Percentiles rank a stretch among this genome's conserved stretches.
These are phyloP conservation scores for Drosophila virilis DNA, from an alignment of 1,140 invertebrate genomes.

Conservation along the genomic window DNA sequence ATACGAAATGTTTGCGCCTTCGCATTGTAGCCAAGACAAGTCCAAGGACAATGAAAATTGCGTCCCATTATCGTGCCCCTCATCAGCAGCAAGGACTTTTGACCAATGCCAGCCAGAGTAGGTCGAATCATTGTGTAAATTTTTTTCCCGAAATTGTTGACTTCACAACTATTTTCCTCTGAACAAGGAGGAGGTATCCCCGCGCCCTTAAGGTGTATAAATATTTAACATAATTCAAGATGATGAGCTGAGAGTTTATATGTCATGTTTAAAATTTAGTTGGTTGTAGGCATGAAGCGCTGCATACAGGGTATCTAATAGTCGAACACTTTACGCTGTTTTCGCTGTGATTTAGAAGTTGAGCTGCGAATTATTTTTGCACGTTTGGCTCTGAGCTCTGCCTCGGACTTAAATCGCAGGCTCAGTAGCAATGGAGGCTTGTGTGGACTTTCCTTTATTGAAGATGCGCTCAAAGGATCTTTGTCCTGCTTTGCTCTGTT, in stretches of 20 bases:
- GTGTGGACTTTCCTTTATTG: not conserved
- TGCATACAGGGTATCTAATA: not conserved
- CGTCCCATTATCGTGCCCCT: constrained; percentile 43
- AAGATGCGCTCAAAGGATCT: not conserved
- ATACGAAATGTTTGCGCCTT: constrained; percentile 59
- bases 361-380: not conserved
- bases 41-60: constrained; percentile 78
- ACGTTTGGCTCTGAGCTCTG: not conserved
- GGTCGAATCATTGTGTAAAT: constrained; percentile 21
- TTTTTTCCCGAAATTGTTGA: not conserved
- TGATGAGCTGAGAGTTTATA: too few relatives aligned
- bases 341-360: not conserved
- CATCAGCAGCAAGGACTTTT: constrained; percentile 41
- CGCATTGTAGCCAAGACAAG: constrained; percentile 40
- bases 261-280: not conserved
- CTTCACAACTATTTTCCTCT: not conserved
- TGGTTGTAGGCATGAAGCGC: not conserved
- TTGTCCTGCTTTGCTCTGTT: constrained; percentile 1
- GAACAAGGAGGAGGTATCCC: too few relatives aligned
- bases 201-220: too few relatives aligned
- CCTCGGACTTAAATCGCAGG: not conserved
- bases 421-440: not conserved
- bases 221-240: too few relatives aligned
- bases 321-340: not conserved
- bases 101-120: constrained; percentile 34